These are phyloP conservation scores for Entomobrya multifasciata DNA, from an alignment of 2,888 invertebrate genomes.

Conservation along the genomic window DNA sequence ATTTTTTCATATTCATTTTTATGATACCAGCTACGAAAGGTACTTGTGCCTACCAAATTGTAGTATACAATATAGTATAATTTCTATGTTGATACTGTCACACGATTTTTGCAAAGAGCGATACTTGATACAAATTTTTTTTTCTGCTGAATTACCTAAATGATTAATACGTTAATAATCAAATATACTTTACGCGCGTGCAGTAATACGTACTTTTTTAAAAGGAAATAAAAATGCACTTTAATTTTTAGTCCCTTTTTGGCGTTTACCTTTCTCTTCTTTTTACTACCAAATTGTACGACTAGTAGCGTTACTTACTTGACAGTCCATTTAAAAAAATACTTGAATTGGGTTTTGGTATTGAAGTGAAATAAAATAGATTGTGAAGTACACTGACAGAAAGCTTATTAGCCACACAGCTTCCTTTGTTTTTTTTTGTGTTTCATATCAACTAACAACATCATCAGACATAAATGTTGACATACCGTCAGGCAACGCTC, in stretches of 20 bases:
- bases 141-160: neutral
- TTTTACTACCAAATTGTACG: neutral
- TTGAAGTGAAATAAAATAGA: neutral
- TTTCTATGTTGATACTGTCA: neutral
- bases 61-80: neutral
- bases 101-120: neutral
- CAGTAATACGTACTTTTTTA: neutral
- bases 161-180: constrained; percentile 40
- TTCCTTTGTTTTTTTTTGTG: constrained; percentile 52
- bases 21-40: neutral
- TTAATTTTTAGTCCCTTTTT: neutral
- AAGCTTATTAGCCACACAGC: constrained; percentile 79
- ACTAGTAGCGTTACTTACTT: constrained; percentile 34
- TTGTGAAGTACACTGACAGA: constrained; percentile 72
- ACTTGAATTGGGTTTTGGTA: neutral
- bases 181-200: constrained; percentile 12
- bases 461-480: constrained; percentile 81
- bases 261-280: constrained; percentile 29
- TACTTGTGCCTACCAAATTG: neutral
- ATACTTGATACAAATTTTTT: neutral
- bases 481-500: constrained; percentile 98
- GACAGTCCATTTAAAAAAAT: neutral
- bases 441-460: constrained; percentile 65
- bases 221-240: neutral
- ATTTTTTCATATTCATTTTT: neutral